Evolutionary conservation across 1,140 invertebrate genomes (phyloP), one percentile per base, ranked within the genome.

Genomic region (Ceratosolen solmsi): DNA sequence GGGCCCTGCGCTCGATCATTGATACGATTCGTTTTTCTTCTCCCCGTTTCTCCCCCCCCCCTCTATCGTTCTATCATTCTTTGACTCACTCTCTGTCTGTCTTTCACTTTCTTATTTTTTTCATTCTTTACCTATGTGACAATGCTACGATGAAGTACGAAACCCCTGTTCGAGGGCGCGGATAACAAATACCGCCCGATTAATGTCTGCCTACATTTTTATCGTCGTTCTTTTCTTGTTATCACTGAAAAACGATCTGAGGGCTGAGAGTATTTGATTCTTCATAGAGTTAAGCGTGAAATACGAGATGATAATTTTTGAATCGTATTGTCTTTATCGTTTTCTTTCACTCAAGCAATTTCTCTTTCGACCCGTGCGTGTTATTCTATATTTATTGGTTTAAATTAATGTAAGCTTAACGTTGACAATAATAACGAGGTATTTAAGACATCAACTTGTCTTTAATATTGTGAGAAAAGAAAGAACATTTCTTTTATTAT

Each of bases 1-100:
- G 54, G 13, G 46, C 15, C 68, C 41, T 0, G 17, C n/a, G 54
- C 2, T 33, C 11, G 75, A 20, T 68, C 75, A 74, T 74, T 65
- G 81, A 82, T 82, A 79, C 56, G 13, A 74, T 79, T 82, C 8
- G 5, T 30, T 30, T 33, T 54, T 51, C 60, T 74, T 36, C 46
- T 27, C 36, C 38, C 49, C 54, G 4, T 70, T 38, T 41, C 22
- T 38, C 20, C 36, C 5, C 17, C 38, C 17, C 33, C 33, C 65
- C 36, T 38, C 25, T 9, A 11, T 65, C 25, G 3, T 65, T n/a
- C n/a, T 17, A 36, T 65, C 33, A 15, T 33, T 20, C 8, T 33
- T 17, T 15, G n/a, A n/a, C n/a, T 36, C 63, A 30, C 20, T n/a
- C 25, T 33, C 20, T 17, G 13, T 33, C 25, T 33, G 2, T 36